Conservation (phyloP, 2,797 vertebrate genomes). For the Jordanella pulchra region DNA sequence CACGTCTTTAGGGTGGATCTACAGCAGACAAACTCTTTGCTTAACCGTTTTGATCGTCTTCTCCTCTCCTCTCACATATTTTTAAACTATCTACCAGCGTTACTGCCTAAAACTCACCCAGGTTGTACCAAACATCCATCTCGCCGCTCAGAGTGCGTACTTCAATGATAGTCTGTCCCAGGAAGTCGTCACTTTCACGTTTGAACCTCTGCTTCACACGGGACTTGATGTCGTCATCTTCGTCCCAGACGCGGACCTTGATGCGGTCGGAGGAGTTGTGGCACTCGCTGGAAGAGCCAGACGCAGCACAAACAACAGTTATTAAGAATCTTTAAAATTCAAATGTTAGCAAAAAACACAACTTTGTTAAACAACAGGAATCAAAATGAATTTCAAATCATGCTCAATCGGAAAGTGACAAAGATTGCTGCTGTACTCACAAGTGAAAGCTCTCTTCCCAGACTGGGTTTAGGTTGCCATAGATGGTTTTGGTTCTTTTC, state of each 20-base stretch:
- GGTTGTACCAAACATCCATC: constrained; percentile 99
- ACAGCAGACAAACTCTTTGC: constrained; percentile 28
- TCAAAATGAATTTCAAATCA: neutral
- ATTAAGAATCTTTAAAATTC: neutral
- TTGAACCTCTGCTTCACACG: constrained; percentile 96
- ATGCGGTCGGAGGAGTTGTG: constrained; percentile 98
- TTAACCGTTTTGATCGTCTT: constrained; percentile 24
- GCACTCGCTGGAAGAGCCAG: constrained; percentile 85
- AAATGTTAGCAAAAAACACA: neutral
- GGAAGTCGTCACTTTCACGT: constrained; percentile 93
- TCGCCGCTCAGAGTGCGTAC: constrained; percentile 96
- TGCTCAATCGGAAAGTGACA: neutral
- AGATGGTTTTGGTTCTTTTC: constrained; percentile 98
- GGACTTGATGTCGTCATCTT: constrained; percentile 97
- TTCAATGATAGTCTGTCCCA: constrained; percentile 98
- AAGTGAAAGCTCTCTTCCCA: constrained; percentile 99
- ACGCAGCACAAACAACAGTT: constrained; percentile 17
- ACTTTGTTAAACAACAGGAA: neutral
- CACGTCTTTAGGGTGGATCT: too few species aligned
- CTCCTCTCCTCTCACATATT: constrained; percentile 25
- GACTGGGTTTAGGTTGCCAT: constrained; percentile 95
- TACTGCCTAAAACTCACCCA: constrained; percentile 80
- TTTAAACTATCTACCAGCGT: constrained; percentile 20
- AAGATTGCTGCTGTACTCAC: constrained; percentile 78
- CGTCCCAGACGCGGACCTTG: constrained; percentile 97